Percentiles rank a stretch among this genome's conserved stretches.
Evolutionary conservation across 2,797 vertebrate genomes (phyloP).

Genomic region (Helostoma temminkii): DNA sequence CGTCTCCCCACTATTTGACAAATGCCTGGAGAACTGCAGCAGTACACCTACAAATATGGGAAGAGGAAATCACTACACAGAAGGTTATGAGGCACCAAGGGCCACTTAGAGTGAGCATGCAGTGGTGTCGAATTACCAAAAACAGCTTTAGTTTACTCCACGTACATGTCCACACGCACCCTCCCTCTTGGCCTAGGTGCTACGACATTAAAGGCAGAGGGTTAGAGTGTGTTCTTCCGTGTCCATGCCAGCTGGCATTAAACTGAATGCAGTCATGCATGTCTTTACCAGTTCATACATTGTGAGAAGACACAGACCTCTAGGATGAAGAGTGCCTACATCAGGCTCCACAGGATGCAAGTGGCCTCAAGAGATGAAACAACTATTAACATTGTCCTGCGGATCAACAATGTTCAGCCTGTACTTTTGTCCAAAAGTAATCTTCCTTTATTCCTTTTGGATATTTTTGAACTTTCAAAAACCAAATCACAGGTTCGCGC

Average conservation of each 20-base stretch:
- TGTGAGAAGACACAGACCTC: not conserved
- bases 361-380: not conserved
- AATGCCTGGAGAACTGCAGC: slow-evolving; percentile 18
- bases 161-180: not conserved
- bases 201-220: slow-evolving; percentile 41
- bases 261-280: not conserved
- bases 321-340: not conserved
- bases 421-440: not conserved
- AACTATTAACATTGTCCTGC: not conserved
- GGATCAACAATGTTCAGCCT: not conserved
- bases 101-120: slow-evolving; percentile 68
- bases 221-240: slow-evolving; percentile 8
- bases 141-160: slow-evolving; percentile 15
- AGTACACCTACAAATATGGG: slow-evolving; percentile 9
- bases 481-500: not conserved
- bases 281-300: slow-evolving; percentile 5
- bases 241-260: slow-evolving; percentile 20
- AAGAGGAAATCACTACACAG: slow-evolving; percentile 18
- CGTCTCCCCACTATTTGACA: not conserved
- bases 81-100: slow-evolving; percentile 48
- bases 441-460: not conserved
- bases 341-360: not conserved
- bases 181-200: slow-evolving; percentile 24
- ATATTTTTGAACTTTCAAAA: not conserved
- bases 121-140: slow-evolving; percentile 47